Base-by-base conservation (phyloP, 2,113 vertebrate species). In the Tympanuchus pallidicinctus region DNA sequence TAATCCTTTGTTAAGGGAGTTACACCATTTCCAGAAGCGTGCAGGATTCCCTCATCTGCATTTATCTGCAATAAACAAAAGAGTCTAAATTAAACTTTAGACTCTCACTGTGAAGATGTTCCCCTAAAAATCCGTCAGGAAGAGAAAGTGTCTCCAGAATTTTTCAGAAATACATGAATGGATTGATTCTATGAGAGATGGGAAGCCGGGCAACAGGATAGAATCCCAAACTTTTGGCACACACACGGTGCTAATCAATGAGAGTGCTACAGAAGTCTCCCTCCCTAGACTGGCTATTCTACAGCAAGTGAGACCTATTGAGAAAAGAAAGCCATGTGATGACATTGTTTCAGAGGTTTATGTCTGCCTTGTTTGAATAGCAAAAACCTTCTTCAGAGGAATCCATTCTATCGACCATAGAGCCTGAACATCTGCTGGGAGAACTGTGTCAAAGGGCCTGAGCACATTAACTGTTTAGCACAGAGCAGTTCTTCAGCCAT, bases 31-130 rank as follows among this genome's bases (percentile, higher is more conserved):
- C 96, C 96, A 73, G 97, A 98, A 19, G 98, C 97, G 0, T 98
- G 98, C 74, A 99, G 93, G 83, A 99, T 96, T 5, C 98, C 99
- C 88, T 99, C 98, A 78, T 98, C 97, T 75, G 98, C 98, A 76
- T 94, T 96, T 63, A 97, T 93, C 99, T 99, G 92, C 69, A 94
- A 95, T 4, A 94, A 54, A 97, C 66, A 63, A 89, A 10, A 20
- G 75, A 21, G 64, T 43, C 67, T 45, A 32, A 43, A 88, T 69
- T 82, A 77, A 22, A 8, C n/a, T 13, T 82, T 57, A 47, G 40
- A 83, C 17, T 57, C 82, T 17, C 56, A 83, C 20, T 5, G 22
- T 2, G 40, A 3, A 63, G 56, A 32, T 27, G n/a, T 25, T 43
- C 27, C 74, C 42, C 24, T 66, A 70, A 81, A 82, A 89, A 92